Conservation (phyloP, 2,113 vertebrate genomes). For the Cathartes aura region DNA sequence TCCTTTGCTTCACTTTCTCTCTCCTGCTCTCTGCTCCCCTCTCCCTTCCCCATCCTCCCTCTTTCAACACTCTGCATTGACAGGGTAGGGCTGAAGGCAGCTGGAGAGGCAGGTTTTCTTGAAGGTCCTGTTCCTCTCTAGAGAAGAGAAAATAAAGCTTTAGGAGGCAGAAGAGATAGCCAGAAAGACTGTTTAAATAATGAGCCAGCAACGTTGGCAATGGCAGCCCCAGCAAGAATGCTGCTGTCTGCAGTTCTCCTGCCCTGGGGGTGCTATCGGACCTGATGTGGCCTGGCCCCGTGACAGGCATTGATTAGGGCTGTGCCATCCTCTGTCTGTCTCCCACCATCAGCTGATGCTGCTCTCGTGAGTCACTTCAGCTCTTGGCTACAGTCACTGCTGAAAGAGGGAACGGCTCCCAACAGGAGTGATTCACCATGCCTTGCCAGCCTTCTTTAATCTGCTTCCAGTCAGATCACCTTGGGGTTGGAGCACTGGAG, state of each 20-base stretch:
- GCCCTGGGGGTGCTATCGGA: neutral
- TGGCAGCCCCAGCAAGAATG: neutral
- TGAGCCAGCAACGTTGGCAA: neutral
- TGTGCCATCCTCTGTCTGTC: neutral
- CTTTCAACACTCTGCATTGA: neutral
- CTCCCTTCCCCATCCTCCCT: neutral
- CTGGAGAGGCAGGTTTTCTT: neutral
- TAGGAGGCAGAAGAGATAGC: neutral
- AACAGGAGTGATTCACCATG: neutral
- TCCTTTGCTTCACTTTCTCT: neutral
- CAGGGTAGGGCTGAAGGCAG: neutral
- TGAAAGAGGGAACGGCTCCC: neutral
- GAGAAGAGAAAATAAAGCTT: neutral
- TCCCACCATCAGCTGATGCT: neutral
- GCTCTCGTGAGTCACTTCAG: neutral
- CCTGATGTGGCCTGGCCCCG: neutral
- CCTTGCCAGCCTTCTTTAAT: neutral
- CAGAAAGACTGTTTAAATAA: neutral
- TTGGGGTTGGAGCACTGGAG: neutral
- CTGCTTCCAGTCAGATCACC: conserved; percentile 19
- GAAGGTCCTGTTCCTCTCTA: neutral
- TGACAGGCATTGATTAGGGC: neutral
- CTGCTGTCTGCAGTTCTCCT: neutral
- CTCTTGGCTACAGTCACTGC: neutral
- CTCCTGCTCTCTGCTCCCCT: neutral